A percentile compares a stretch with the other conserved stretches of the same genome.
Evolutionary conservation across 92 coral and sea anemone species (phyloP).

Genomic region (Paramuricea clavata): DNA sequence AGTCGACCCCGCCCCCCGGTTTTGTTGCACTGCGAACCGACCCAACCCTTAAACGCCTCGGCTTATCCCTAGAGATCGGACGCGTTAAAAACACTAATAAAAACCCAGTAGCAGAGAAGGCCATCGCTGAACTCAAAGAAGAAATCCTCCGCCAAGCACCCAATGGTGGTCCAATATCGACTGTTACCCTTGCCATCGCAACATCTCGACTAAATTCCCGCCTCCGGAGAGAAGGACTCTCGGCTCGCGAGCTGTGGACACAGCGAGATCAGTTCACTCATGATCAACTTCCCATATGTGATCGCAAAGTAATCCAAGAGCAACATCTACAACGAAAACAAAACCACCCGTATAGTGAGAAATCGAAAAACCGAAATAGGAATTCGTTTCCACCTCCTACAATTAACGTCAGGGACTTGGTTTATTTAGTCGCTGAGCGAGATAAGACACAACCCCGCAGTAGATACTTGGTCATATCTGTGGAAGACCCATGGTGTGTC

Average conservation of each 20-base stretch:
- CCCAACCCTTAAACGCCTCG: neutral
- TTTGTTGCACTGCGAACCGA: neutral
- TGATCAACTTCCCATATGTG: neutral
- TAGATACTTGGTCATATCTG: constrained; percentile 28
- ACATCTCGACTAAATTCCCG: constrained; percentile 53
- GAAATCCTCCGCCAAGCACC: constrained; percentile 63
- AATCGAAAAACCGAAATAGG: neutral
- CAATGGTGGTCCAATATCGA: constrained; percentile 37
- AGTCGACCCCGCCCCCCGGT: constrained; percentile 34
- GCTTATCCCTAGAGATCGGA: constrained; percentile 17
- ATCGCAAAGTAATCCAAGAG: constrained; percentile 35
- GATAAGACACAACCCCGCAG: constrained; percentile 9
- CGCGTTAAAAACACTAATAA: constrained; percentile 11
- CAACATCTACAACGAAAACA: constrained; percentile 38
- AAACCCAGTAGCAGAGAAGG: constrained; percentile 37
- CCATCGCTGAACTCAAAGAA: constrained; percentile 28
- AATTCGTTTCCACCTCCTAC: neutral
- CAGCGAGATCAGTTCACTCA: constrained; percentile 38
- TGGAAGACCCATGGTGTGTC: neutral
- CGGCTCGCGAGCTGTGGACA: constrained; percentile 43
- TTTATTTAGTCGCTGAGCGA: neutral
- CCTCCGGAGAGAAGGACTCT: constrained; percentile 39
- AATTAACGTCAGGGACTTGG: neutral
- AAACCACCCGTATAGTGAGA: constrained; percentile 59
- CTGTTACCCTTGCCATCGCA: constrained; percentile 41